These are phyloP conservation scores for Folsomia candida DNA, from an alignment of 2,888 invertebrate genomes.

Conservation along the genomic window DNA sequence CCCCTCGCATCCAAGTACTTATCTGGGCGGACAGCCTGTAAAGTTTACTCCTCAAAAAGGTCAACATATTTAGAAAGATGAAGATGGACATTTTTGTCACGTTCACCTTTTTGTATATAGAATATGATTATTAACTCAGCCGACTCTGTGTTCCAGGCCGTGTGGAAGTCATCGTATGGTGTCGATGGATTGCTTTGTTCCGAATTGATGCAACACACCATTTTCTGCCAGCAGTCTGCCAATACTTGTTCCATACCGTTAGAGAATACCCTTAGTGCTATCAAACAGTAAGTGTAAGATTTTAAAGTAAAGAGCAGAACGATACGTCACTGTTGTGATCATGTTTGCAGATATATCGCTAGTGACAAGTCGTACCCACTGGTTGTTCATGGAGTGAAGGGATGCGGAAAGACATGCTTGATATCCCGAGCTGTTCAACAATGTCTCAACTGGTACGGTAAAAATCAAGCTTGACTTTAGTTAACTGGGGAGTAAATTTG, in stretches of 20 bases:
- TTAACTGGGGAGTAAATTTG: no score
- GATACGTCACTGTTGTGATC: background rate
- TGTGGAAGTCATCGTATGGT: slow-evolving; percentile 63
- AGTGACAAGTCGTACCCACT: slow-evolving; percentile 64
- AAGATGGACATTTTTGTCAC: no score
- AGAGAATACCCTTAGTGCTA: slow-evolving; percentile 66
- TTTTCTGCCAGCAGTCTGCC: slow-evolving; percentile 69
- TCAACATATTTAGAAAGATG: no score
- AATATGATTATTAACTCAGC: no score
- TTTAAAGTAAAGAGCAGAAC: no score
- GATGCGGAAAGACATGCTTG: slow-evolving; percentile 79
- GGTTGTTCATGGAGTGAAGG: slow-evolving; percentile 73
- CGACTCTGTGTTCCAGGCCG: no score
- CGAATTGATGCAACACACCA: slow-evolving; percentile 70
- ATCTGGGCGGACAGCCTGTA: no score
- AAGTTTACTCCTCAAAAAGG: no score
- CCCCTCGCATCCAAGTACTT: no score
- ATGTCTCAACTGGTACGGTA: slow-evolving; percentile 61
- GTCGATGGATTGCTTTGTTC: slow-evolving; percentile 63
- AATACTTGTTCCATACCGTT: slow-evolving; percentile 69
- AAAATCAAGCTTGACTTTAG: no score
- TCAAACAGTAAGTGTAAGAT: slow-evolving; percentile 62
- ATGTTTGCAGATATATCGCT: slow-evolving; percentile 62
- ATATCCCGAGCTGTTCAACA: slow-evolving; percentile 73
- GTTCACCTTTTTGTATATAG: no score